Evolutionary conservation across 2,113 vertebrate genomes (phyloP).

Genomic region (Phodopus roborovskii): DNA sequence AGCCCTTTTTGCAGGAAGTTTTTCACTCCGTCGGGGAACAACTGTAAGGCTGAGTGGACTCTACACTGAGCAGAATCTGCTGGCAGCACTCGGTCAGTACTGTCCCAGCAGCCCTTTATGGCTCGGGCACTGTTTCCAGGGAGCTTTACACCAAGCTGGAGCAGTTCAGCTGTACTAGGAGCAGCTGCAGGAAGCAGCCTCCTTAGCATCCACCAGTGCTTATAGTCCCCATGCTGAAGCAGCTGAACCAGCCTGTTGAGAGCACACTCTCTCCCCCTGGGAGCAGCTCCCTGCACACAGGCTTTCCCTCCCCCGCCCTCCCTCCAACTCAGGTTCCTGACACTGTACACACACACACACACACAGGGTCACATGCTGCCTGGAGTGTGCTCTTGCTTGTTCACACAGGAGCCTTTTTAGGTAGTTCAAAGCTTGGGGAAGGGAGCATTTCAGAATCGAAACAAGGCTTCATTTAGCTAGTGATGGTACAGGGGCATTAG

Average conservation of each 20-base stretch:
- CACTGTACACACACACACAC: too few relatives aligned
- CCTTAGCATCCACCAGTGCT: not conserved
- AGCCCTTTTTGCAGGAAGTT: slow-evolving; percentile 31
- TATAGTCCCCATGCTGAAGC: not conserved
- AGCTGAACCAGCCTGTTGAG: not conserved
- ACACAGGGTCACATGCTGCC: not conserved
- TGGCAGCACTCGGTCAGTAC: slow-evolving; percentile 83
- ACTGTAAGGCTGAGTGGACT: slow-evolving; percentile 59
- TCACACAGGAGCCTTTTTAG: not conserved
- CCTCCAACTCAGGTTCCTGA: not conserved
- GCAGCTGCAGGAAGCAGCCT: not conserved
- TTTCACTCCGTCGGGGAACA: slow-evolving; percentile 64
- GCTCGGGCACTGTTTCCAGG: slow-evolving; percentile 76
- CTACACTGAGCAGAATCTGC: slow-evolving; percentile 75
- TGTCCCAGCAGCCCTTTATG: slow-evolving; percentile 79
- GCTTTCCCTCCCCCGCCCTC: not conserved
- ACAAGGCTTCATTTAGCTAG: not conserved
- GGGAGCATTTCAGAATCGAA: not conserved
- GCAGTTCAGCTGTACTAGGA: slow-evolving; percentile 12
- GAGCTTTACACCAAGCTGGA: slow-evolving; percentile 51
- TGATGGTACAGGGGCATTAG: not conserved
- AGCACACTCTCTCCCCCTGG: too few relatives aligned
- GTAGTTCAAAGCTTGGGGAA: not conserved
- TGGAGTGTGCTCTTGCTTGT: not conserved
- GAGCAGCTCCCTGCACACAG: not conserved